phyloP scores from a whole-genome alignment of 2,797 vertebrate genomes.

The Tokudaia tokunoshimensis region DNA sequence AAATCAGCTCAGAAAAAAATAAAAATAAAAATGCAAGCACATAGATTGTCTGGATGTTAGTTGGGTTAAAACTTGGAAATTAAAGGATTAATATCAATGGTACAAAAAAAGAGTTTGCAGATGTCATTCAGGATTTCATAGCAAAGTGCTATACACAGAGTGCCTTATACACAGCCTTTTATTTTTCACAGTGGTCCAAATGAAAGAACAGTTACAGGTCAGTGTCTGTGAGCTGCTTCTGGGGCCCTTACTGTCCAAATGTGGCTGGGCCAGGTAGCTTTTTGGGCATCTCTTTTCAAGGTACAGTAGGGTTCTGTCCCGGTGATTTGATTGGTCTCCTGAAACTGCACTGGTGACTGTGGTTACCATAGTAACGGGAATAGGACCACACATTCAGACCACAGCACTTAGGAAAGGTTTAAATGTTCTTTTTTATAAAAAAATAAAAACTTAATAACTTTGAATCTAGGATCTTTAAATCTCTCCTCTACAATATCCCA shows the following conservation, averaged over 20 bases:
- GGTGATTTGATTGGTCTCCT: background rate
- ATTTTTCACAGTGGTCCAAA: background rate
- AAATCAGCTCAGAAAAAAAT: constrained; percentile 18
- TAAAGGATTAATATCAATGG: background rate
- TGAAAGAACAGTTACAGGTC: background rate
- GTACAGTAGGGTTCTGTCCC: background rate
- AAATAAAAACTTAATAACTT: background rate
- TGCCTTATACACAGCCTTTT: background rate
- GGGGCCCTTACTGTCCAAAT: too few species aligned
- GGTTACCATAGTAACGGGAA: background rate
- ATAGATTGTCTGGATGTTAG: background rate
- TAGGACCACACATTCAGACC: background rate
- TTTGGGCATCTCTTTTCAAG: background rate
- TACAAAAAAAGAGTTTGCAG: background rate
- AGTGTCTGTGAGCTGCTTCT: background rate
- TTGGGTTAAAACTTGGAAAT: constrained; percentile 29
- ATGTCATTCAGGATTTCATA: background rate
- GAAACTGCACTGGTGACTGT: background rate
- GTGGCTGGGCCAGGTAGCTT: too few species aligned
- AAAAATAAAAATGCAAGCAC: background rate
- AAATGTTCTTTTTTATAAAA: background rate
- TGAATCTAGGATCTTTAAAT: background rate
- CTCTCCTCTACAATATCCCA: background rate
- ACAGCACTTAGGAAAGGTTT: background rate
- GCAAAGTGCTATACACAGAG: background rate